These are phyloP conservation scores for Ciconia maguari DNA, from an alignment of 2,113 vertebrate species.

Conservation along the genomic window DNA sequence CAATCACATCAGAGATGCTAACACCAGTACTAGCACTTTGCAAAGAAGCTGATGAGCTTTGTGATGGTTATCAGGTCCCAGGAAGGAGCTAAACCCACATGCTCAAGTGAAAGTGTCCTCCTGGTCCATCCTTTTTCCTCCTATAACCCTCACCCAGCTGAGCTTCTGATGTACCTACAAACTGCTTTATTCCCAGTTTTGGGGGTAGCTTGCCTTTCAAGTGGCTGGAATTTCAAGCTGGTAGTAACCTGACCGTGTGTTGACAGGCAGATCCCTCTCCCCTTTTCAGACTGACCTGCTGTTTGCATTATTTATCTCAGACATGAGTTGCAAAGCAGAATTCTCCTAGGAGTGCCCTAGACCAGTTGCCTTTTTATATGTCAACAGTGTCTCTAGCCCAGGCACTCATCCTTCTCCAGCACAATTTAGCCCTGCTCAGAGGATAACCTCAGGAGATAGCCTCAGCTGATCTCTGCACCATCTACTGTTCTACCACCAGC, in stretches of 20 bases:
- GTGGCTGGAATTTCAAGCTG: neutral
- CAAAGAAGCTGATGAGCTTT: neutral
- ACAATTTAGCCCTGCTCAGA: neutral
- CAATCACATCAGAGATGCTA: neutral
- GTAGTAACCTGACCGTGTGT: neutral
- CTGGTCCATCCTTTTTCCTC: neutral
- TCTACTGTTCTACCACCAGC: neutral
- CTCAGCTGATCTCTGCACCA: neutral
- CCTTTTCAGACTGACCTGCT: neutral
- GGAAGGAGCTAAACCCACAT: neutral
- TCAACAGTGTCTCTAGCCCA: neutral
- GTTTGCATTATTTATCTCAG: neutral
- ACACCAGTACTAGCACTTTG: neutral
- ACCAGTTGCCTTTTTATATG: neutral
- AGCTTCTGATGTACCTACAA: neutral
- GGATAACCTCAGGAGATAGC: neutral
- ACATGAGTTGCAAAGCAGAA: neutral
- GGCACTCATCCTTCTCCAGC: neutral
- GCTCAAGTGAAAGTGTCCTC: neutral
- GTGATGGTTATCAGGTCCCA: neutral
- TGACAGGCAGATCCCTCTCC: neutral
- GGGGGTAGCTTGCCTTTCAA: neutral
- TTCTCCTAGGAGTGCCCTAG: neutral
- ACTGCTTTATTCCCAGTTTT: neutral
- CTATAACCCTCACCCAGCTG: neutral